Conservation (phyloP, 2,888 invertebrate species). For the Orthosia gothica region DNA sequence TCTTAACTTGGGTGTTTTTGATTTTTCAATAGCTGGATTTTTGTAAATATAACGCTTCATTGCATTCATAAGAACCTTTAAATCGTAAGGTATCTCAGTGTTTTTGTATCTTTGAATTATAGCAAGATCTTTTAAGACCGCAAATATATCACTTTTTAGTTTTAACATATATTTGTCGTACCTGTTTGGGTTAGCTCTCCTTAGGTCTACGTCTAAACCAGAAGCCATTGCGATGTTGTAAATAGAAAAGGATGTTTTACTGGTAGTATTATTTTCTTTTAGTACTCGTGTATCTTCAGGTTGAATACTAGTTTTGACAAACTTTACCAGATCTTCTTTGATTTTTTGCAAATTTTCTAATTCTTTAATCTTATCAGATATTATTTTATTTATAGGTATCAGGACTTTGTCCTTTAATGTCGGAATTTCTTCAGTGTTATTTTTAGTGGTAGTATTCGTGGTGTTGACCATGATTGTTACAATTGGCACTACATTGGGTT, state of each 20-base stretch:
- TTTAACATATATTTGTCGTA: slow-evolving; percentile 74
- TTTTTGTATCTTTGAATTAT: slow-evolving; percentile 72
- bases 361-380: slow-evolving; percentile 78
- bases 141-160: slow-evolving; percentile 80
- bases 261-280: slow-evolving; percentile 53
- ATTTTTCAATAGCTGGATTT: slow-evolving; percentile 36
- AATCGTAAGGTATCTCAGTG: slow-evolving; percentile 70
- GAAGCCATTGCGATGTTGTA: slow-evolving; percentile 70
- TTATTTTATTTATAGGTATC: slow-evolving; percentile 74
- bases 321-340: slow-evolving; percentile 73
- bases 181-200: slow-evolving; percentile 61
- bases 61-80: slow-evolving; percentile 73
- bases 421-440: slow-evolving; percentile 27
- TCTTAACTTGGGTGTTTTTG: slow-evolving; percentile 28
- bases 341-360: slow-evolving; percentile 74
- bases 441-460: slow-evolving; percentile 10
- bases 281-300: slow-evolving; percentile 12
- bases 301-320: slow-evolving; percentile 62
- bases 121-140: slow-evolving; percentile 77
- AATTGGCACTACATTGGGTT: slow-evolving; percentile 18
- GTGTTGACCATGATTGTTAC: slow-evolving; percentile 36
- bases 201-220: slow-evolving; percentile 57
- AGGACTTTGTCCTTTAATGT: slow-evolving; percentile 70
- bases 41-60: slow-evolving; percentile 75
- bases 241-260: slow-evolving; percentile 67